Base-by-base conservation (phyloP, 2,113 vertebrate genomes). In the Anhinga anhinga region DNA sequence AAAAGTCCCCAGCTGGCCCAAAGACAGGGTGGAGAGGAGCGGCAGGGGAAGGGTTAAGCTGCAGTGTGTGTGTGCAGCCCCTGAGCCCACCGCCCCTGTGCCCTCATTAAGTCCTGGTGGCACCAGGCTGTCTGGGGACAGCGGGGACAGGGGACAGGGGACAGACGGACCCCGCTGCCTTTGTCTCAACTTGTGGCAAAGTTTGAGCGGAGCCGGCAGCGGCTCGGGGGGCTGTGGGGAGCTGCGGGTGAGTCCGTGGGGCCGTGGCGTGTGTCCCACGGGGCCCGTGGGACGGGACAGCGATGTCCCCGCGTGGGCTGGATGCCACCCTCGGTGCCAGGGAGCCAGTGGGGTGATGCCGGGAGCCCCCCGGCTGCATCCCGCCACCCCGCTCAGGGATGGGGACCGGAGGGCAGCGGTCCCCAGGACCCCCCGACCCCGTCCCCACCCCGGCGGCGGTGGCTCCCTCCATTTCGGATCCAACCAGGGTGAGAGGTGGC, bases 71-170 rank as follows among this genome's bases (percentile, higher is more conserved):
- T 15, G 38, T 23, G 80, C 89, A 92, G 82, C 90, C 90, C 90
- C 76, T 0, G 12, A 92, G 90, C 90, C 90, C 90, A 74, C 90
- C 52, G 69, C 83, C 83, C 83, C 36, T 4, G 11, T 76, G 90
- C 90, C 90, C 90, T 87, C 90, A 87, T 87, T 92, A 92, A 87
- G 47, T 45, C 55, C 62, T 12, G 55, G 70, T 92, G 90, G 84
- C 90, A 92, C 90, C 84, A 82, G 70, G 36, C 70, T 87, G 90
- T 87, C 84, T 92, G 90, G 78, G 83, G 90, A 70, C 90, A 86
- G 82, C 52, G 7, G 72, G 73, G 81, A 63, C 44, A 13, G 88
- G 81, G 88, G 72, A 71, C 63, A n/a, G 56, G 80, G 77, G 61
- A 38, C 22, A n/a, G 25, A 40, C 38, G 38, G 38, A 40, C 36